A percentile compares a stretch with the other conserved stretches of the same genome.
Evolutionary conservation across 2,888 invertebrate genomes (phyloP).

Genomic region (Hartigia nigra): DNA sequence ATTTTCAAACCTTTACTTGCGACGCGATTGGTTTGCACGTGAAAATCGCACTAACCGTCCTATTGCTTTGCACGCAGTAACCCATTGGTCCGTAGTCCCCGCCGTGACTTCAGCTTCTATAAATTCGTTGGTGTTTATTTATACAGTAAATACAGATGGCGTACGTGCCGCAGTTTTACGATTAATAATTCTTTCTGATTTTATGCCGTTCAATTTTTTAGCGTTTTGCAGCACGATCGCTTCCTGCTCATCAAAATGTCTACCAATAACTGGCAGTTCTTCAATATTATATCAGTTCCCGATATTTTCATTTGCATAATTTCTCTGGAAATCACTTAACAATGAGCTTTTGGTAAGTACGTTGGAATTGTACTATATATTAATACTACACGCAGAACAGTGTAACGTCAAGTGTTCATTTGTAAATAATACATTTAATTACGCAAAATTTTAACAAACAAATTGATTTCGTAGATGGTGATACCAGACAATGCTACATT

Average conservation of each 20-base stretch:
- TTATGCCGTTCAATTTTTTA: not conserved
- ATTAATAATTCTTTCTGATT: slow-evolving; percentile 17
- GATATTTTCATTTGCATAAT: not conserved
- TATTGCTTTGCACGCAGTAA: not conserved
- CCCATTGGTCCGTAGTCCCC: not conserved
- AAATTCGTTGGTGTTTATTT: slow-evolving; percentile 46
- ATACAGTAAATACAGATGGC: slow-evolving; percentile 24
- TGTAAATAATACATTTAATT: not conserved
- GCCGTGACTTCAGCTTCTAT: slow-evolving; percentile 36
- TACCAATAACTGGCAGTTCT: not conserved
- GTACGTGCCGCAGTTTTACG: slow-evolving; percentile 17
- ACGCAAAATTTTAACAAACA: not conserved
- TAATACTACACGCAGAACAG: too few species aligned
- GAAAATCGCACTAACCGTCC: slow-evolving; percentile 19
- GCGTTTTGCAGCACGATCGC: not conserved
- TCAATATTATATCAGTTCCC: not conserved
- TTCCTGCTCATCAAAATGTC: not conserved
- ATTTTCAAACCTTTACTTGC: not conserved
- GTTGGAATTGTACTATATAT: not conserved
- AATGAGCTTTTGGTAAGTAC: not conserved
- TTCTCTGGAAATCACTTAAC: not conserved
- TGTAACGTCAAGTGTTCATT: not conserved
- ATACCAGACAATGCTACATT: not conserved
- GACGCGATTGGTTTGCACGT: slow-evolving; percentile 11
- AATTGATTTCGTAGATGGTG: not conserved